phyloP scores from a whole-genome alignment of 30 jellyfish, hydroid and myxozoan genomes.

The Chrysaora quinquecirrha region DNA sequence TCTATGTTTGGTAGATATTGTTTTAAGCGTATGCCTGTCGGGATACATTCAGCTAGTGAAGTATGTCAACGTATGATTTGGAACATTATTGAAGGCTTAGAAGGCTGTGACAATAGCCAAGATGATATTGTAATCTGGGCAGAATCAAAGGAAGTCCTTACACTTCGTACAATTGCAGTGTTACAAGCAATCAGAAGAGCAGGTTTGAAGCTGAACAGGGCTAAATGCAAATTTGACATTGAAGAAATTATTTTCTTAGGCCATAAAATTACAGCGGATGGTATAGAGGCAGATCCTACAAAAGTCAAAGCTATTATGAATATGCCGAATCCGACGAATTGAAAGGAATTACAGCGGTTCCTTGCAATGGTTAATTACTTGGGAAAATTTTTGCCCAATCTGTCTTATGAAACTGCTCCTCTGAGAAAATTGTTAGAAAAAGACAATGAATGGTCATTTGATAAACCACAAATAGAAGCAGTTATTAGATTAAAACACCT shows the following conservation, averaged over 20 bases:
- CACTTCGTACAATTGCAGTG: not conserved
- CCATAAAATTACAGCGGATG: conserved; percentile 64
- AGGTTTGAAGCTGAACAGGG: conserved; percentile 48
- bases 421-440: conserved; percentile 62
- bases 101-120: conserved; percentile 49
- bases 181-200: conserved; percentile 14
- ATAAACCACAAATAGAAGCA: conserved; percentile 50
- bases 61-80: conserved; percentile 47
- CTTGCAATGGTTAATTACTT: conserved; percentile 68
- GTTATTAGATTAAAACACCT: conserved; percentile 41
- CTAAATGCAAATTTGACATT: conserved; percentile 48
- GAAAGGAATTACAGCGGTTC: conserved; percentile 60
- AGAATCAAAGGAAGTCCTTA: conserved; percentile 25
- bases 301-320: conserved; percentile 64
- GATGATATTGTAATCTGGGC: conserved; percentile 78
- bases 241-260: conserved; percentile 60
- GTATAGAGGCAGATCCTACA: conserved; percentile 63
- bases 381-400: conserved; percentile 55
- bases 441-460: conserved; percentile 21
- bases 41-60: conserved; percentile 68
- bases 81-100: conserved; percentile 33
- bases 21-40: conserved; percentile 37
- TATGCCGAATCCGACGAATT: conserved; percentile 69
- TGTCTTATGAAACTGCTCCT: conserved; percentile 75
- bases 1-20: conserved; percentile 47